phyloP scores from a whole-genome alignment of 2,797 vertebrate genomes.

The Cyclopterus lumpus region DNA sequence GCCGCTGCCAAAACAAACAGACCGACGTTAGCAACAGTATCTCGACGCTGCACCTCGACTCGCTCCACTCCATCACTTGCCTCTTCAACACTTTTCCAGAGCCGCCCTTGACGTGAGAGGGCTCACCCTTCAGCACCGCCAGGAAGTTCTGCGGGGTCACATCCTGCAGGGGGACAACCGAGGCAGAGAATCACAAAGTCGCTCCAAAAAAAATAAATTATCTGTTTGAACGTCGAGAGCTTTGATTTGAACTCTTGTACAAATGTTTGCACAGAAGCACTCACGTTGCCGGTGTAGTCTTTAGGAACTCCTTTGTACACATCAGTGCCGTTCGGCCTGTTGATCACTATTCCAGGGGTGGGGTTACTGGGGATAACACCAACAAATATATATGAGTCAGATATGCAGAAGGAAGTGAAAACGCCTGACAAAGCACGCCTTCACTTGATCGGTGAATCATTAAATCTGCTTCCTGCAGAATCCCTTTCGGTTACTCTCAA shows the following conservation, averaged over 20 bases:
- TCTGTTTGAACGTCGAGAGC: neutral
- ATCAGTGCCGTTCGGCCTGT: slow-evolving; percentile 92
- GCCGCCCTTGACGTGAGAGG: slow-evolving; percentile 85
- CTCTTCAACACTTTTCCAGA: slow-evolving; percentile 95
- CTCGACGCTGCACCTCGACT: no score
- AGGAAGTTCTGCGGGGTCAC: slow-evolving; percentile 95
- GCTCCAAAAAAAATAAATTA: neutral
- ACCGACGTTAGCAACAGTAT: neutral
- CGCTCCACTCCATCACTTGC: slow-evolving; percentile 69
- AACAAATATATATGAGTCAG: slow-evolving; percentile 8
- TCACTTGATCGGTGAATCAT: slow-evolving; percentile 7
- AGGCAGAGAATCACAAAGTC: neutral
- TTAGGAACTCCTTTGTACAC: slow-evolving; percentile 93
- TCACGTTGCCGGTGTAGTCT: slow-evolving; percentile 91
- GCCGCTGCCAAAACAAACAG: slow-evolving; percentile 84
- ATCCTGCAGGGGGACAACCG: slow-evolving; percentile 72
- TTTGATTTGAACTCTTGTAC: neutral
- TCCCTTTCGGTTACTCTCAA: neutral
- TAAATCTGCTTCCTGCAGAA: neutral
- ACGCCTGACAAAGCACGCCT: slow-evolving; percentile 26
- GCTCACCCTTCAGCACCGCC: slow-evolving; percentile 91
- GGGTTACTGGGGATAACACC: slow-evolving; percentile 89
- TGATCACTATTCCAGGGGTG: slow-evolving; percentile 92
- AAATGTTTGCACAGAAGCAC: slow-evolving; percentile 40
- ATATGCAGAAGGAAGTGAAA: slow-evolving; percentile 43